phyloP scores from a whole-genome alignment of 2,797 vertebrate genomes.

The Micrastur ruficollis region DNA sequence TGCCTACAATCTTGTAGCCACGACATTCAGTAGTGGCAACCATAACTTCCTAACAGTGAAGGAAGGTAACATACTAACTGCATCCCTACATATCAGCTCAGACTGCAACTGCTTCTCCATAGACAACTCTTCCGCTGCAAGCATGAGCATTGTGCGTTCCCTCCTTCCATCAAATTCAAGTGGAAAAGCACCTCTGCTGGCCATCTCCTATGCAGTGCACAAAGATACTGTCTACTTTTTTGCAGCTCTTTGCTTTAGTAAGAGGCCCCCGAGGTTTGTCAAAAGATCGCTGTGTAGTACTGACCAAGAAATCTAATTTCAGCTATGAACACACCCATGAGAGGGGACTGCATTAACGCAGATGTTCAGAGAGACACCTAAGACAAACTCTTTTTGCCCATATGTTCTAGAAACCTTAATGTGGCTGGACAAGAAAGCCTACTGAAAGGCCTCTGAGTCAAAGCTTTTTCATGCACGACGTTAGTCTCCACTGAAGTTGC shows the following conservation, averaged over 20 bases:
- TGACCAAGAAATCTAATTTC: background rate
- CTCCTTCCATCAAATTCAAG: background rate
- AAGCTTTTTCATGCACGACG: background rate
- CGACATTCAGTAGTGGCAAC: background rate
- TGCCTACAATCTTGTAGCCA: background rate
- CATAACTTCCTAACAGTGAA: background rate
- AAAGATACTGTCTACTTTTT: background rate
- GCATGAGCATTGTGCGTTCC: background rate
- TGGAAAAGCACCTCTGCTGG: background rate
- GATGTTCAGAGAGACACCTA: background rate
- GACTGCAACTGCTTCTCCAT: background rate
- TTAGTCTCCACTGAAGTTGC: background rate
- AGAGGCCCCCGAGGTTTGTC: background rate
- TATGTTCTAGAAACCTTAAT: background rate
- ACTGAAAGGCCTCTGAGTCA: background rate
- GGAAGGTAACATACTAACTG: background rate
- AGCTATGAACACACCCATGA: background rate
- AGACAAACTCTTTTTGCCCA: background rate
- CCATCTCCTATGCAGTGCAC: background rate
- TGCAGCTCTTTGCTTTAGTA: background rate
- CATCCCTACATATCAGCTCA: background rate
- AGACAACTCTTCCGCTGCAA: background rate
- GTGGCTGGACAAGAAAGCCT: background rate
- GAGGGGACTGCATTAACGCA: background rate
- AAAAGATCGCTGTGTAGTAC: background rate